phyloP scores from a whole-genome alignment of 2,888 invertebrate species.

The Cinara cedri region DNA sequence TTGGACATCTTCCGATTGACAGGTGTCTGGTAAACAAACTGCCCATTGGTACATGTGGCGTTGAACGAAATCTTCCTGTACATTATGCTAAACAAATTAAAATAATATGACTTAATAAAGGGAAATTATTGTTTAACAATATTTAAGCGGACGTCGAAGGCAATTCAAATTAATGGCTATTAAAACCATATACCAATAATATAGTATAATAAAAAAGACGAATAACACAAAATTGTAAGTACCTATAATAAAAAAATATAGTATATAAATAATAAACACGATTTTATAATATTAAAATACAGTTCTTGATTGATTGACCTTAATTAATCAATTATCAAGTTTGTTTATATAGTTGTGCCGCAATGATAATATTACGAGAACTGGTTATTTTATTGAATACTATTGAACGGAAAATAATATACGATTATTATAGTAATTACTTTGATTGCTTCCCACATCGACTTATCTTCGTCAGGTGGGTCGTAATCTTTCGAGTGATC shows the following conservation, averaged over 20 bases:
- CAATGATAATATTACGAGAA: not conserved
- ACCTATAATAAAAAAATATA: not conserved
- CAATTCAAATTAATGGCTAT: too few relatives aligned
- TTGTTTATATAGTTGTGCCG: not conserved
- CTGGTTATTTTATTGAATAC: too few relatives aligned
- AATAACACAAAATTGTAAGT: not conserved
- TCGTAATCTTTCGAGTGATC: slow-evolving; percentile 35
- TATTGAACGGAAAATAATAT: too few relatives aligned
- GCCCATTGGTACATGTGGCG: slow-evolving; percentile 44
- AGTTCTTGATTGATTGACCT: too few relatives aligned
- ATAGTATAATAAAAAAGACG: not conserved
- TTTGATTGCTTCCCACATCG: slow-evolving; percentile 23
- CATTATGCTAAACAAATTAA: slow-evolving; percentile 21
- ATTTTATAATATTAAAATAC: too few relatives aligned
- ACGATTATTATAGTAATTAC: slow-evolving; percentile 9
- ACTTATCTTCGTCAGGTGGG: not conserved
- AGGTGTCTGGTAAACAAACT: slow-evolving; percentile 43
- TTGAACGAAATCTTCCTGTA: slow-evolving; percentile 44
- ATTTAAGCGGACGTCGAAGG: too few relatives aligned
- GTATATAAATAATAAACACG: not conserved
- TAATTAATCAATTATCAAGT: not conserved
- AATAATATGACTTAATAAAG: not conserved
- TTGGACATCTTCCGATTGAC: slow-evolving; percentile 29
- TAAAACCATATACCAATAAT: not conserved
- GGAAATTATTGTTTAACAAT: not conserved